A percentile compares a stretch with the other conserved stretches of the same genome.
Evolutionary conservation across 2,797 vertebrate species (phyloP).

Genomic region (Myotis vivesi): DNA sequence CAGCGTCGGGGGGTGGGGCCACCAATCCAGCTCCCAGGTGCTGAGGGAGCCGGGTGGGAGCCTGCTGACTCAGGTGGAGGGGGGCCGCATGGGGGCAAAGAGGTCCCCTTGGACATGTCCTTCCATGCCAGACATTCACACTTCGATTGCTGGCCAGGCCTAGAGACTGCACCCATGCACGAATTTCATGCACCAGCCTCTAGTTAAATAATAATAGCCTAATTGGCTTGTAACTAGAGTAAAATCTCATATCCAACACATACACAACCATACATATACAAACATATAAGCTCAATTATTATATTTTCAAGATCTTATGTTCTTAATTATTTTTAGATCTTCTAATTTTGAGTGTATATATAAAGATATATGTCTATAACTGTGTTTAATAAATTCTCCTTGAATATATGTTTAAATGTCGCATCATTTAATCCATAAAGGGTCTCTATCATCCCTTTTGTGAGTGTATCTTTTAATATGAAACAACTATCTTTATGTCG

Average conservation of each 20-base stretch:
- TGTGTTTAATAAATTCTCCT: background rate
- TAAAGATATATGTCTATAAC: background rate
- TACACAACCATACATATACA: background rate
- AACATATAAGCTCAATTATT: background rate
- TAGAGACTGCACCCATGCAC: no score
- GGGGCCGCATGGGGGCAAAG: no score
- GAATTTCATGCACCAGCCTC: no score
- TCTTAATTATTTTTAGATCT: background rate
- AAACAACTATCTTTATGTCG: background rate
- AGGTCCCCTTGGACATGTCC: no score
- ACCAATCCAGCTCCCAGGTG: no score
- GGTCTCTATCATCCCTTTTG: background rate
- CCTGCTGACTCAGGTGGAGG: no score
- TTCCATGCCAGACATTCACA: no score
- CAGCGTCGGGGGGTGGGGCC: no score
- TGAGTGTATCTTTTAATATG: background rate
- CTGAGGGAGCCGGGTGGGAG: no score
- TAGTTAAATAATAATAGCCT: background rate
- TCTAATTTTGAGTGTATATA: background rate
- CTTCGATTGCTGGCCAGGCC: no score
- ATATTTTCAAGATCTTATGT: background rate
- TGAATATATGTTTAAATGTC: background rate
- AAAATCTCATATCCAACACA: background rate
- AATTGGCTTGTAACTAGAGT: background rate
- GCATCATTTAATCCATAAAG: background rate